phyloP scores from a whole-genome alignment of 2,888 invertebrate species.

The Drosophila merina region DNA sequence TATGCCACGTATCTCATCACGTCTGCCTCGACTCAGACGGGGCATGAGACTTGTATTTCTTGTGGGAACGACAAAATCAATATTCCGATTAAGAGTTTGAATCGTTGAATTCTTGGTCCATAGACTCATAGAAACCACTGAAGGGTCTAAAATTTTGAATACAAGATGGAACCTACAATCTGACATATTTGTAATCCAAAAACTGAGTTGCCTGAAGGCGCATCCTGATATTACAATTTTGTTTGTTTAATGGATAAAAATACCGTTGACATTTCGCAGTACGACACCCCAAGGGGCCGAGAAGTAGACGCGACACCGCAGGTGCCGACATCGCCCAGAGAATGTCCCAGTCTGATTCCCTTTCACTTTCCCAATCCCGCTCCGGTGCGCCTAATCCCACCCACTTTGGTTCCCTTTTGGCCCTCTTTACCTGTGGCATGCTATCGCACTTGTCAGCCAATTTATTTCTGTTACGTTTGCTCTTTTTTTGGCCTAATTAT shows the following conservation, averaged over 20 bases:
- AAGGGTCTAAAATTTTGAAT: no score
- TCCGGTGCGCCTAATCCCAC: conserved; percentile 15
- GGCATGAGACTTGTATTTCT: conserved; percentile 17
- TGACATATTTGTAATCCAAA: background rate
- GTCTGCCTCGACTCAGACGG: conserved; percentile 46
- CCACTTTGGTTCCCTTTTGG: conserved; percentile 15
- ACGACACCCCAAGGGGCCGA: conserved; percentile 15
- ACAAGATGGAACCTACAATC: no score
- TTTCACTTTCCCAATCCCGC: conserved; percentile 14
- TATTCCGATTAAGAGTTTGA: conserved; percentile 38
- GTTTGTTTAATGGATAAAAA: conserved; percentile 63
- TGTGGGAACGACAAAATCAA: conserved; percentile 66
- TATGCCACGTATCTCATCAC: conserved; percentile 49
- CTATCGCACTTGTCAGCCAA: conserved; percentile 69
- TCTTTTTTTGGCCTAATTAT: conserved; percentile 63
- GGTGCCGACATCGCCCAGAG: conserved; percentile 24
- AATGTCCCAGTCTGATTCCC: conserved; percentile 26
- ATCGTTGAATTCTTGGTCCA: conserved; percentile 3
- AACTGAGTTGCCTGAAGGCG: conserved; percentile 2
- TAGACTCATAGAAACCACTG: no score
- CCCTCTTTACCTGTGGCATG: conserved; percentile 41
- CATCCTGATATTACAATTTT: conserved; percentile 43
- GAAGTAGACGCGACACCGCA: conserved; percentile 26
- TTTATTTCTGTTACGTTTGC: conserved; percentile 59
- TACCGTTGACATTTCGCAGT: conserved; percentile 72